Base-by-base conservation (phyloP, 2,113 vertebrate genomes). In the Labrus mixtus region DNA sequence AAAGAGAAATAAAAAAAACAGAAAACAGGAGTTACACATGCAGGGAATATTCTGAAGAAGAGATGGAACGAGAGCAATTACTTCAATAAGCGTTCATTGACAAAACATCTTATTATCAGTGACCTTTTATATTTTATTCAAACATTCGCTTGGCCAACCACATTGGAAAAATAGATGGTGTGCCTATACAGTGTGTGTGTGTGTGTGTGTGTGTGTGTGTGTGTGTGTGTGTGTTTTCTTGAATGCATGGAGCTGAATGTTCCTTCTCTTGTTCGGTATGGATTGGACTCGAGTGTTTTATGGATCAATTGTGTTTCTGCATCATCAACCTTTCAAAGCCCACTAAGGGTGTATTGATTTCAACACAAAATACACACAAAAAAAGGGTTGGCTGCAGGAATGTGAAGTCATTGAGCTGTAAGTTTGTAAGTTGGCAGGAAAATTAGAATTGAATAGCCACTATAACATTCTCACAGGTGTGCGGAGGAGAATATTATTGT, bases 281-380 rank as follows among this genome's bases (percentile, higher is more conserved):
- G 89, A 87, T 85, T 20, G 54, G 48, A 54, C 73, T 71, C 10
- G 15, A 60, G 77, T 79, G 78, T 88, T 91, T 88, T 90, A 88
- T 84, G 87, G 85, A 88, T 91, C 87, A 86, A 82, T 91, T 87
- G 81, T 82, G 81, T 86, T 84, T 87, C 81, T 82, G 83, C 81
- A 79, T 91, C 86, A 85, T 87, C 86, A 86, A 83, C 83, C 79
- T 87, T 87, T 88, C 60, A 71, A 82, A 89, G 79, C 72, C 25
- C 72, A 83, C 81, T 67, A 25, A 85, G 66, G 76, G 68, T 13
- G 20, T 37, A 90, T 91, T 1, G 89, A 91, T 87, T 78, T 63
- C 8, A 11, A 45, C 68, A 64, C 73, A 76, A 81, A 90, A 83
- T 45, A 69, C 58, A 83, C 66, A 79, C 68, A 73, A 51, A 73